Evolutionary conservation across 2,888 invertebrate species (phyloP).

Genomic region (Apodemia duryi): DNA sequence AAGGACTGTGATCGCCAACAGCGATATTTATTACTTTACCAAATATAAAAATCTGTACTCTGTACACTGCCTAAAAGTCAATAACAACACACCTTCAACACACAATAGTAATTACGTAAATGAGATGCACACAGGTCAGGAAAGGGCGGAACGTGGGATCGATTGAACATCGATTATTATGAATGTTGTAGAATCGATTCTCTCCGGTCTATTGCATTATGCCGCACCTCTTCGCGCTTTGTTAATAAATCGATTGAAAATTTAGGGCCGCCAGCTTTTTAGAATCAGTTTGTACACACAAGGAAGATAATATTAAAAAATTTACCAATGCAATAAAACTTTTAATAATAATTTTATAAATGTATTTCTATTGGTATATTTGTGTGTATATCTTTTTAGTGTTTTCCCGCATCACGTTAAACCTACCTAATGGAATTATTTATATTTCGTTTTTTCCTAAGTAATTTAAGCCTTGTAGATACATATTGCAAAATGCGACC

Average conservation of each 20-base stretch:
- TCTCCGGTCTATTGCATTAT: conserved; percentile 10
- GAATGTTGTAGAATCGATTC: conserved; percentile 9
- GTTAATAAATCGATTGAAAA: conserved; percentile 2
- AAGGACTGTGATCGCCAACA: not conserved
- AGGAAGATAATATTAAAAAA: too few species aligned
- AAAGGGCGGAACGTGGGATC: conserved; percentile 13
- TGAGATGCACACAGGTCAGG: conserved; percentile 14
- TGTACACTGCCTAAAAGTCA: not conserved
- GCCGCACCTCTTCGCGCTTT: conserved; percentile 7
- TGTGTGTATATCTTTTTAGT: too few species aligned
- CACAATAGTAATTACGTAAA: conserved; percentile 13
- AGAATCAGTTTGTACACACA: too few species aligned
- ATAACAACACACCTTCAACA: not conserved
- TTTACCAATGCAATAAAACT: too few species aligned
- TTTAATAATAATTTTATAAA: too few species aligned
- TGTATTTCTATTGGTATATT: too few species aligned
- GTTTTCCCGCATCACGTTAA: too few species aligned
- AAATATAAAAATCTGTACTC: not conserved
- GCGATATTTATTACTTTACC: not conserved
- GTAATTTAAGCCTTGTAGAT: too few species aligned
- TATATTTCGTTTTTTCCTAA: too few species aligned
- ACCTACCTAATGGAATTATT: too few species aligned
- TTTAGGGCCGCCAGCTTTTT: not conserved
- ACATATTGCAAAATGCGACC: too few species aligned
- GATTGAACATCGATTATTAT: conserved; percentile 10